Base-by-base conservation (phyloP, 2,888 invertebrate species). In the Penaeus monodon region DNA sequence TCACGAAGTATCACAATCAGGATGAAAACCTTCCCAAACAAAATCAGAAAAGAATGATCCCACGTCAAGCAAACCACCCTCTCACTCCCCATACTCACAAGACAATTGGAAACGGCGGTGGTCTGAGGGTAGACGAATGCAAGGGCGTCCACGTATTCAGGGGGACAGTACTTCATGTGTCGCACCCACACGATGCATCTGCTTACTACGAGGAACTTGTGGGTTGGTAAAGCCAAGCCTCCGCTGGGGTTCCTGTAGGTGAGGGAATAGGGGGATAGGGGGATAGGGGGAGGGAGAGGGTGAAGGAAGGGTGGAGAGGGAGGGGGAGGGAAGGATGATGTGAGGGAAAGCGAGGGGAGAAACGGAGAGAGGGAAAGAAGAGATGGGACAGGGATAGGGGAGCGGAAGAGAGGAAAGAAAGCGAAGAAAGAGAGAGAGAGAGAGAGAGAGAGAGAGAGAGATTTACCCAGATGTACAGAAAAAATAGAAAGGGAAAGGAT, bases 101-200 rank as follows among this genome's bases (percentile, higher is more conserved):
- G 70, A 80, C 88, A 88, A 29, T 88, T 88, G 38, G 88, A 79
- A 27, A 86, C 86, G 24, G 70, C 20, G 49, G 83, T 74, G 22
- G n/a, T 57, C 84, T 88, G 88, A 27, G 88, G 88, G 68, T 83
- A 86, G 27, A 88, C 49, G 74, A 88, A 88, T 49, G 88, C 86
- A 7, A 83, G 65, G n/a, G 86, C 74, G 38, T 86, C 88, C n/a
- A 88, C 68, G 22, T 76, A 63, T 24, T 17, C 24, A 70, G 57
- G 79, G 38, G 88, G 83, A 27, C 88, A 88, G 27, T 80, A n/a
- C 10, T 63, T 22, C 66, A 83, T n/a, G 22, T 85, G 38, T 20
- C 38, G 27, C n/a, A 79, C 84, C 80, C 66, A 65, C 12, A 24
- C 33, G 2, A 68, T 17, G 38, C 90, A 90, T 24, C 88, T 85